These are phyloP conservation scores for Acrobasis repandana DNA, from an alignment of 2,888 invertebrate genomes.

Conservation along the genomic window DNA sequence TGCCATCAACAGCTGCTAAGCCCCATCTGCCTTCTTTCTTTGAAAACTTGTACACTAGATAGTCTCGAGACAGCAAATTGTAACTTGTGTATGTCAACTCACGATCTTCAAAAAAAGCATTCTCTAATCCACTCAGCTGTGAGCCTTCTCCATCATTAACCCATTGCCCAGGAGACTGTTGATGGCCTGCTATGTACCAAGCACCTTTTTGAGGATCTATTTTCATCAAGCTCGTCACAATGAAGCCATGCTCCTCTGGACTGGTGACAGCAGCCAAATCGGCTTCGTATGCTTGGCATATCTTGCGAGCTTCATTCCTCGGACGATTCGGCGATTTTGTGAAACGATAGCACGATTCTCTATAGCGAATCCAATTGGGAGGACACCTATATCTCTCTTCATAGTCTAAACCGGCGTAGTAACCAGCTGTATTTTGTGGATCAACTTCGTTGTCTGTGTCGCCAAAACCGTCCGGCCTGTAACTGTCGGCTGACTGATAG, in stretches of 20 bases:
- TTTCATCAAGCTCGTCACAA: slow-evolving; percentile 90
- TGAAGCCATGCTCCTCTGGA: slow-evolving; percentile 93
- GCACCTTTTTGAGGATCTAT: slow-evolving; percentile 93
- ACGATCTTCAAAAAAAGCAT: slow-evolving; percentile 89
- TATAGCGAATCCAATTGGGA: slow-evolving; percentile 92
- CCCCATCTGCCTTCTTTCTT: slow-evolving; percentile 91
- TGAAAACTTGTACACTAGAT: slow-evolving; percentile 90
- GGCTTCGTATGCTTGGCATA: slow-evolving; percentile 92
- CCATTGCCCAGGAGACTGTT: slow-evolving; percentile 90
- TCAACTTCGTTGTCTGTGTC: slow-evolving; percentile 67
- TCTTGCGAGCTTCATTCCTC: slow-evolving; percentile 90
- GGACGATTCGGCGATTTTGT: slow-evolving; percentile 92
- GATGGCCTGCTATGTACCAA: slow-evolving; percentile 93
- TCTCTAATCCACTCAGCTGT: slow-evolving; percentile 89
- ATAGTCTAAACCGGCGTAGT: slow-evolving; percentile 71
- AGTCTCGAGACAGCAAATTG: slow-evolving; percentile 85
- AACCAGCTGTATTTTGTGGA: slow-evolving; percentile 63
- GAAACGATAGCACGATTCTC: slow-evolving; percentile 94
- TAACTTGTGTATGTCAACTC: slow-evolving; percentile 63
- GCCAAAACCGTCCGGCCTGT: slow-evolving; percentile 59
- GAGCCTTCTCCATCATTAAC: slow-evolving; percentile 92
- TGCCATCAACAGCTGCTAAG: slow-evolving; percentile 90
- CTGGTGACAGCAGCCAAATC: slow-evolving; percentile 91
- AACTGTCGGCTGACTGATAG: slow-evolving; percentile 56
- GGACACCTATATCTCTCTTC: slow-evolving; percentile 86